Conservation (phyloP, 64 coral and sea anemone species). For the Pocillopora damicornis region DNA sequence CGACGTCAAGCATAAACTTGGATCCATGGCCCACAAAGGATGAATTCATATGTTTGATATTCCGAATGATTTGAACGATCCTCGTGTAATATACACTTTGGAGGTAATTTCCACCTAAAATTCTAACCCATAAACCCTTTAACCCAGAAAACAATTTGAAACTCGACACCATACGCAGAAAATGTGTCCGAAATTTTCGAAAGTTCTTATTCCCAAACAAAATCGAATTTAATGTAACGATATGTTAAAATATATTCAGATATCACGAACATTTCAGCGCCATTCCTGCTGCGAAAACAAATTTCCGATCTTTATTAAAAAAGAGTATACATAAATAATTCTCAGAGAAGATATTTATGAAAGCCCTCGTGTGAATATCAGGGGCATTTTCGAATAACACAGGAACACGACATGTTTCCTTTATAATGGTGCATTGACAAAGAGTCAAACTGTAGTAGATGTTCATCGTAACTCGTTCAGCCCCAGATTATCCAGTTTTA, state of each 20-base stretch:
- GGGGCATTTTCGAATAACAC: background rate
- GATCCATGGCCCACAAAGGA: constrained; percentile 53
- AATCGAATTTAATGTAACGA: no score
- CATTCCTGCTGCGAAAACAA: background rate
- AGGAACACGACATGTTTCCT: background rate
- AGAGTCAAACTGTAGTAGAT: background rate
- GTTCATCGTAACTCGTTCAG: background rate
- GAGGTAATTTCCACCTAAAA: background rate
- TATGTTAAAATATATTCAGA: background rate
- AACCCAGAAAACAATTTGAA: no score
- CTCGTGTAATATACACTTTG: background rate
- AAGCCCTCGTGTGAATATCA: background rate
- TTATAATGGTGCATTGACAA: background rate
- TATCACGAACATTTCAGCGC: background rate
- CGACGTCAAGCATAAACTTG: background rate
- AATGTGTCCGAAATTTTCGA: no score
- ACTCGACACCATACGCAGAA: no score
- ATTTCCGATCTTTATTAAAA: background rate
- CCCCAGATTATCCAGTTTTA: background rate
- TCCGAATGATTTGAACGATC: constrained; percentile 37
- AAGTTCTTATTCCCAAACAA: no score
- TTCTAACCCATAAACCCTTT: no score
- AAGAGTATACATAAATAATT: background rate
- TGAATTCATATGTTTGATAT: constrained; percentile 41
- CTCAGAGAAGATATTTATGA: background rate